These are phyloP conservation scores for Caenorhabditis virilis DNA, from an alignment of 2,888 invertebrate genomes.

Conservation along the genomic window DNA sequence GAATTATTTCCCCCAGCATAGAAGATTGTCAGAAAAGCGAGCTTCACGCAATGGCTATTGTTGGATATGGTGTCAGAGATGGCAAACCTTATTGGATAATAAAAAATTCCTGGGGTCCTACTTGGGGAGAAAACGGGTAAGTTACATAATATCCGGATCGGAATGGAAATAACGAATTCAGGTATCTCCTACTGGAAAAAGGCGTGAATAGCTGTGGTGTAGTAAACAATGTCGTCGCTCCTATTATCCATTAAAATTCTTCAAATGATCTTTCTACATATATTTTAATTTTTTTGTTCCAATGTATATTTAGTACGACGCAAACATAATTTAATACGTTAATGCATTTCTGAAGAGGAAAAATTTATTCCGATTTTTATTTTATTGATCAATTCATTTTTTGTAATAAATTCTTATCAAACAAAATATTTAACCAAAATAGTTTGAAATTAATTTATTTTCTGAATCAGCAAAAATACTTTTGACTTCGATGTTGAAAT, in stretches of 20 bases:
- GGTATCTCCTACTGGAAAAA: constrained; percentile 51
- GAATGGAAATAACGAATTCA: constrained; percentile 1
- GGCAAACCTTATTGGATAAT: constrained; percentile 54
- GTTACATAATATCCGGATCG: neutral
- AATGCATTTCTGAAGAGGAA: too few relatives aligned
- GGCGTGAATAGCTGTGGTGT: constrained; percentile 60
- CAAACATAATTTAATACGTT: too few relatives aligned
- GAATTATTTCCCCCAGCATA: constrained; percentile 53
- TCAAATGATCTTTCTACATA: too few relatives aligned
- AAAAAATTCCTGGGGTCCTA: constrained; percentile 60
- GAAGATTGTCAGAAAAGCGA: constrained; percentile 52
- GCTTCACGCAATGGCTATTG: constrained; percentile 57
- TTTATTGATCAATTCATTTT: too few relatives aligned
- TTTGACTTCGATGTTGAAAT: too few relatives aligned
- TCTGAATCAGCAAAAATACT: too few relatives aligned
- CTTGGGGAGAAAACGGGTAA: constrained; percentile 51
- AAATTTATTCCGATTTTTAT: too few relatives aligned
- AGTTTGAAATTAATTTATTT: too few relatives aligned
- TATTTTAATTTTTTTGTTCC: too few relatives aligned
- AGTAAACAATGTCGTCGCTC: constrained; percentile 42
- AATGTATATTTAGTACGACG: too few relatives aligned
- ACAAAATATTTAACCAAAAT: too few relatives aligned
- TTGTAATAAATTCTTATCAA: too few relatives aligned
- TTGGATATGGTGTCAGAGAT: constrained; percentile 57
- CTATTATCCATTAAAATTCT: constrained; percentile 30